A percentile compares a stretch with the other conserved stretches of the same genome.
Conservation (phyloP, 35 echinoderm and acorn worm genomes). For the Acanthaster planci region DNA sequence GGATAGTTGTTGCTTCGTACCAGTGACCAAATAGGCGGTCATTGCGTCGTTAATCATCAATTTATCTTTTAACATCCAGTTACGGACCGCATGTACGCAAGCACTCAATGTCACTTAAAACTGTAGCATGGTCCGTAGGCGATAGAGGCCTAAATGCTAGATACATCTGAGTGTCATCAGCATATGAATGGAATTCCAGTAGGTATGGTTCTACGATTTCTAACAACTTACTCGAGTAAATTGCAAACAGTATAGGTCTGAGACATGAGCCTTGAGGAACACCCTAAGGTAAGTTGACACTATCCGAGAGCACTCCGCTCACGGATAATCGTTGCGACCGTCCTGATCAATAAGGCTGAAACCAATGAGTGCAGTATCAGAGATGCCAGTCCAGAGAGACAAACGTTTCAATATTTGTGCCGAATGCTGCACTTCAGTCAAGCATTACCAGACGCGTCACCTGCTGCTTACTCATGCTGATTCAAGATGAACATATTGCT, state of each 20-base stretch:
- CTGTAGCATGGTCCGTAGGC: background rate
- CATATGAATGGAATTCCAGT: slow-evolving; percentile 7
- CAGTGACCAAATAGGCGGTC: background rate
- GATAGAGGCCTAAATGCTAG: background rate
- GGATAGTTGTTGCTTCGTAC: too few relatives aligned
- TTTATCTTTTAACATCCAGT: background rate
- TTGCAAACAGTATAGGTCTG: background rate
- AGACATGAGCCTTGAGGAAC: background rate
- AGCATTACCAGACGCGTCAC: background rate
- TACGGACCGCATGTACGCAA: background rate
- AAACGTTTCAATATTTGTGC: background rate
- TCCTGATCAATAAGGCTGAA: background rate
- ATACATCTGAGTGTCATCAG: slow-evolving; percentile 30
- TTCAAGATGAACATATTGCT: too few relatives aligned
- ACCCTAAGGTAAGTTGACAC: background rate
- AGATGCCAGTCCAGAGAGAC: background rate
- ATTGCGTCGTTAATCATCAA: background rate
- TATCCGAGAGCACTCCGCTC: background rate
- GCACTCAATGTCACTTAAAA: background rate
- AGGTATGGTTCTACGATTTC: background rate
- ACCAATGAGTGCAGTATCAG: background rate
- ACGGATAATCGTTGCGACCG: background rate
- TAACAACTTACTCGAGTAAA: background rate
- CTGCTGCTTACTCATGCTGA: background rate
- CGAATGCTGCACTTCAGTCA: background rate